phyloP scores from a whole-genome alignment of 2,888 invertebrate species.

The Endotricha flammealis region DNA sequence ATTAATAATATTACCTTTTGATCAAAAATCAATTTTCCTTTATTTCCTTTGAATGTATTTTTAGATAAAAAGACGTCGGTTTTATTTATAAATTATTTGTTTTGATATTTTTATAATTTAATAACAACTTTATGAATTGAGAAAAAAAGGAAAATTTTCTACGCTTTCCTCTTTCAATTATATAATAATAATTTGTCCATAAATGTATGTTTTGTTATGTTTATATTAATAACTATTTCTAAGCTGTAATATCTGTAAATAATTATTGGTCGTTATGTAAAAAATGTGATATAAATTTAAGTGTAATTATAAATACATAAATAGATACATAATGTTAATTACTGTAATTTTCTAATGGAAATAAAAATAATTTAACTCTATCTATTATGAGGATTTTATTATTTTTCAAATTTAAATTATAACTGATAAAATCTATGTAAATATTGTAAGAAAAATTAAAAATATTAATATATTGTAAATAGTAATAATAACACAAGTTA shows the following conservation, averaged over 20 bases:
- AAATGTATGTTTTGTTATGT: not conserved
- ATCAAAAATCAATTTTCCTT: too few relatives aligned
- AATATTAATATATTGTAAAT: conserved; percentile 5
- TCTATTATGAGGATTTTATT: not conserved
- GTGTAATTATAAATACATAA: conserved; percentile 18
- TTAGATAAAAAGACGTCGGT: not conserved
- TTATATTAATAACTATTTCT: not conserved
- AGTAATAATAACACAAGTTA: not conserved
- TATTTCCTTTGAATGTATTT: not conserved
- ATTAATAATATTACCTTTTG: too few relatives aligned
- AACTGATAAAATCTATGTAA: conserved; percentile 7
- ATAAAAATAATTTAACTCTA: conserved; percentile 7
- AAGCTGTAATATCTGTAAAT: conserved; percentile 24
- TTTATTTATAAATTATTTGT: not conserved
- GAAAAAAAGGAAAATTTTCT: too few relatives aligned
- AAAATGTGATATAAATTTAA: conserved; percentile 55
- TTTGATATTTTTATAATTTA: not conserved
- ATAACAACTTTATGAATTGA: too few relatives aligned
- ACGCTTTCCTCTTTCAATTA: too few relatives aligned
- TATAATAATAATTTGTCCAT: not conserved
- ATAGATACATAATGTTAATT: conserved; percentile 1
- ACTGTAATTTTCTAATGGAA: conserved; percentile 13
- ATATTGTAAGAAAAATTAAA: conserved; percentile 7
- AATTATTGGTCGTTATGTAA: conserved; percentile 35
- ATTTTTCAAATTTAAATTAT: not conserved